A percentile compares a stretch with the other conserved stretches of the same genome.
phyloP scores from a whole-genome alignment of 2,113 vertebrate species.

The Actenoides lindsayi region DNA sequence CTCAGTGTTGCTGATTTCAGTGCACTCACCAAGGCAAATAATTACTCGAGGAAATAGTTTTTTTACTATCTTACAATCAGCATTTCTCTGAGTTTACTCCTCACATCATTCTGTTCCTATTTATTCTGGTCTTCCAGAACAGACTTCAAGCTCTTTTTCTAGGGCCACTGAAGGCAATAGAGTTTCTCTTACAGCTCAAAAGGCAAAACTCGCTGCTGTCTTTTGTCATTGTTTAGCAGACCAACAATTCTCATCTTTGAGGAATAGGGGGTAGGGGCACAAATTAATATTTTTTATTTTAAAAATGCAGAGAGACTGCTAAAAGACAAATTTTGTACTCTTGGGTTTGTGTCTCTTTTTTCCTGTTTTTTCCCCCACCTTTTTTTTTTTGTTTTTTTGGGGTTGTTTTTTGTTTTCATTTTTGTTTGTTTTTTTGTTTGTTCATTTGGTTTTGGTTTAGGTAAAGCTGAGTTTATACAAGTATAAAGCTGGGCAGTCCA shows the following conservation, averaged over 20 bases:
- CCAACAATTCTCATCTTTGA: not conserved
- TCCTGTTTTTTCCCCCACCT: too few species aligned
- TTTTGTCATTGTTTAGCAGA: not conserved
- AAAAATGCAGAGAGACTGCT: not conserved
- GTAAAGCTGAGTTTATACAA: not conserved
- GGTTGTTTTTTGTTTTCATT: too few species aligned
- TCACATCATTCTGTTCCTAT: not conserved
- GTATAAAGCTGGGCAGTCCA: not conserved
- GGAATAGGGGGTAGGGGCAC: accelerated
- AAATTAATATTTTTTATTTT: not conserved
- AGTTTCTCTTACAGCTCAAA: not conserved
- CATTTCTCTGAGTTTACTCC: not conserved
- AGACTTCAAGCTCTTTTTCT: not conserved
- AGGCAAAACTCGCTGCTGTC: not conserved
- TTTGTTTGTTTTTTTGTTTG: not conserved
- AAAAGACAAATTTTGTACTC: not conserved
- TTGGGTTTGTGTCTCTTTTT: not conserved
- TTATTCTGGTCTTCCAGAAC: not conserved
- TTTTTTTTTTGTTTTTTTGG: not conserved
- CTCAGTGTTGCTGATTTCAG: not conserved
- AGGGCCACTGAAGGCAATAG: not conserved
- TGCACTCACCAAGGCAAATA: conserved; percentile 12
- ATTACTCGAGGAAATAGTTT: conserved; percentile 37
- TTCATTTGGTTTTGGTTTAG: not conserved
- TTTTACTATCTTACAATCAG: conserved; percentile 13